These are phyloP conservation scores for Fringilla coelebs DNA, from an alignment of 2,797 vertebrate species.

Conservation along the genomic window DNA sequence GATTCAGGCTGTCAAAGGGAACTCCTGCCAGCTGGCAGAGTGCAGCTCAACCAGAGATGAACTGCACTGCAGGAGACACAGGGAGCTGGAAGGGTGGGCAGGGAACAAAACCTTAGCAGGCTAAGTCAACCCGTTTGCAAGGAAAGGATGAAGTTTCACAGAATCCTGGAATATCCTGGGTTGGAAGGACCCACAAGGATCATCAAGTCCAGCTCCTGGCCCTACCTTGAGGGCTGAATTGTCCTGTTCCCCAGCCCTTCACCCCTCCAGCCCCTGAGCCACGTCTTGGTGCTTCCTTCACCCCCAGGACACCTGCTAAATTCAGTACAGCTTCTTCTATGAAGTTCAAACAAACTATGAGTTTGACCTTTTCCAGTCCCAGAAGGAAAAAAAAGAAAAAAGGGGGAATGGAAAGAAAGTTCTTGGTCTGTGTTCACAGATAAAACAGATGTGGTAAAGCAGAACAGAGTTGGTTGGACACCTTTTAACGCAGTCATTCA, in stretches of 20 bases:
- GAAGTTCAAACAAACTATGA: neutral
- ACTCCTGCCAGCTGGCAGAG: neutral
- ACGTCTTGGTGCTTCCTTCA: fast-evolving
- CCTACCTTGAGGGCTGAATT: neutral
- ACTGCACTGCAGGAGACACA: neutral
- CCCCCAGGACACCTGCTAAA: neutral
- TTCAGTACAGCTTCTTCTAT: neutral
- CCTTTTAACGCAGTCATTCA: neutral
- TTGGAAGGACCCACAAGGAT: neutral
- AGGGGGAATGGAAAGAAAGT: neutral
- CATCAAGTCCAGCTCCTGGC: neutral
- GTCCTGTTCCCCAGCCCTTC: neutral
- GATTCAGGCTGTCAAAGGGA: neutral
- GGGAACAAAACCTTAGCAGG: neutral
- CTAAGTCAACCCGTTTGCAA: neutral
- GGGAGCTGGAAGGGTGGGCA: neutral
- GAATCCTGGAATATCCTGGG: neutral
- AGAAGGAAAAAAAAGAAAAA: neutral
- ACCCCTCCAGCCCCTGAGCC: neutral
- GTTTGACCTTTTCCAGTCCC: neutral
- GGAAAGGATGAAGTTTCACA: neutral
- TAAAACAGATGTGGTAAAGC: neutral
- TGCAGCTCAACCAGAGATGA: neutral
- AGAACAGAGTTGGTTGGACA: neutral
- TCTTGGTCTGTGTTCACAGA: neutral